Evolutionary conservation across 2,888 invertebrate species (phyloP), one percentile per base, ranked within the genome.

Genomic region (Cataglyphis albicans): DNA sequence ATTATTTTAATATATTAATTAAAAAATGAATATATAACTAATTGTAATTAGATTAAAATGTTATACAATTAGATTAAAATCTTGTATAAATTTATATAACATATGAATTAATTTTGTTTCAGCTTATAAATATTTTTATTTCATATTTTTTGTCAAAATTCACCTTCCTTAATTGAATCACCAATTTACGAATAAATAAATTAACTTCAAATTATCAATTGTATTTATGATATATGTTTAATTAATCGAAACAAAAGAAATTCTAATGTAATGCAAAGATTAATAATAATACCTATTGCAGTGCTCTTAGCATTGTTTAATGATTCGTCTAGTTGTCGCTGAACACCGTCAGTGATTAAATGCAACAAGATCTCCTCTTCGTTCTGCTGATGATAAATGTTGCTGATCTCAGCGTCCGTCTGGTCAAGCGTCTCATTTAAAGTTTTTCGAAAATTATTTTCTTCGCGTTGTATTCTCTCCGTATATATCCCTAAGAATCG

Each of bases 401-500:
- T 82, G 18, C 76, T 59, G 0, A 72, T 70, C 44, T 91, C 87
- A 0, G n/a, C 32, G 4, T 85, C 15, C 6, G 75, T 81, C 2
- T 76, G 86, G 0, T 61, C 81, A 12, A 91, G 61, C 6, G 88
- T 55, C 35, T 84, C 83, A 0, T 86, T 82, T 3, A 93, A 64
- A 38, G 89, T 78, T 0, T 44, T 55, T 12, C 74, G 70, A 68
- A 91, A 93, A 73, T 81, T 81, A 4, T n/a, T 38, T 29, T 91
- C 83, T 5, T 85, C 76, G 0, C 35, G 57, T 3, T 82, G 61
- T 18, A 95, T 87, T 63, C 92, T 93, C 21, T 92, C 90, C 35
- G 91, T 85, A 81, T 95, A 95, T 21, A 92, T 88, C 10, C 89
- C 83, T 7, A 95, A 91, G 15, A 95, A 86, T 6, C 89, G 89